Conservation (phyloP, 2,797 vertebrate species). For the Labeo calbasu region DNA sequence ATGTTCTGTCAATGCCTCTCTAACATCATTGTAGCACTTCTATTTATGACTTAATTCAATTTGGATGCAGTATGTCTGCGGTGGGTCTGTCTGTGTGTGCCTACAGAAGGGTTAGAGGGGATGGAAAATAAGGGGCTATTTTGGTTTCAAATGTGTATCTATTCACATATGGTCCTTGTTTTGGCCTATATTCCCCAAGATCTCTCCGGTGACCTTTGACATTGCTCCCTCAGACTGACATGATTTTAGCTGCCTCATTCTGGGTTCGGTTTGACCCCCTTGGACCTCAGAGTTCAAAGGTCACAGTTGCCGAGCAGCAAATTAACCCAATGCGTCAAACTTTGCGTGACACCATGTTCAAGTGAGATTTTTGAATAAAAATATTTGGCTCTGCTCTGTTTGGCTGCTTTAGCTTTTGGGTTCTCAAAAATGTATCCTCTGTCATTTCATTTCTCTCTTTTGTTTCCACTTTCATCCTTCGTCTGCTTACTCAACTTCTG, state of each 20-base stretch:
- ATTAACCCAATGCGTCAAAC: slow-evolving; percentile 87
- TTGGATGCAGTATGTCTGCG: slow-evolving; percentile 71
- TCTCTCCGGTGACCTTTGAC: slow-evolving; percentile 78
- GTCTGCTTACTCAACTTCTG: not conserved
- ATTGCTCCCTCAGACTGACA: slow-evolving; percentile 79
- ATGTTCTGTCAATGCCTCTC: slow-evolving; percentile 73
- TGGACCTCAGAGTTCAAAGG: slow-evolving; percentile 76
- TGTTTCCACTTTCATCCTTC: not conserved
- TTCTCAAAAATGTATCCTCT: slow-evolving; percentile 45
- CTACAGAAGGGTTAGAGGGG: slow-evolving; percentile 46
- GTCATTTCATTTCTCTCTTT: not conserved
- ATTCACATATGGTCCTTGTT: slow-evolving; percentile 85
- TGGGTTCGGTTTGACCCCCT: slow-evolving; percentile 73
- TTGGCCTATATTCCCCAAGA: slow-evolving; percentile 75
- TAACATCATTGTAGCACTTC: slow-evolving; percentile 63
- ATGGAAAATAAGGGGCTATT: slow-evolving; percentile 74
- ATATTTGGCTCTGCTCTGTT: slow-evolving; percentile 59
- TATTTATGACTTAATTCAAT: slow-evolving; percentile 80
- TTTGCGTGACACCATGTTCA: slow-evolving; percentile 82
- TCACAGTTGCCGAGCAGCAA: slow-evolving; percentile 81
- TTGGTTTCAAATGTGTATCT: slow-evolving; percentile 78
- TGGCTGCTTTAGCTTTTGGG: slow-evolving; percentile 49
- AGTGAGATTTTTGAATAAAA: slow-evolving; percentile 68
- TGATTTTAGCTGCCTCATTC: slow-evolving; percentile 81
- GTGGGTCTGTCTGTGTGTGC: slow-evolving; percentile 68